Base-by-base conservation (phyloP, 2,797 vertebrate species). In the Hydrolagus colliei region DNA sequence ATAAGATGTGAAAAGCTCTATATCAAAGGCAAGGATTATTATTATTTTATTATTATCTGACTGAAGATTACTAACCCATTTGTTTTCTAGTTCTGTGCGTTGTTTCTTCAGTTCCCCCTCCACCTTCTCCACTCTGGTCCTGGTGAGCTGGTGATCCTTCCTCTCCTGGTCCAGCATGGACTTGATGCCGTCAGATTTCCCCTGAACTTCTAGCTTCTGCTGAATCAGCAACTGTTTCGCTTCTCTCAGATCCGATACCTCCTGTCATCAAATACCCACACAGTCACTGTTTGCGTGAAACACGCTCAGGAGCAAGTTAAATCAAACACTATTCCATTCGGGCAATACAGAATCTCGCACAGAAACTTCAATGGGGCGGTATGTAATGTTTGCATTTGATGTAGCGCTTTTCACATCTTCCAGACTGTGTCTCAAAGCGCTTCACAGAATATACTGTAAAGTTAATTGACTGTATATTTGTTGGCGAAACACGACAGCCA, bases 141-240 rank as follows among this genome's bases (percentile, higher is more conserved):
- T 95, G 71, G 96, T 91, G 88, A 91, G 88, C 91, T 96, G 95
- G 88, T 97, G 95, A 4, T 86, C 92, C 73, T 90, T 94, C 87
- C 95, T 95, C 89, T 98, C 96, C 89, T 96, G 92, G 88, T 97
- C 94, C 22, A 98, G 88, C 74, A 88, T 75, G 11, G 89, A 91
- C 89, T 93, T 93, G 0, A 87, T 88, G 4, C 89, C 91, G 89
- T 97, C 96, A 87, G 96, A 89, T 90, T 94, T 95, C 80, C 92
- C 91, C 90, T 98, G 98, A 85, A 96, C 90, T 89, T 98, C 97
- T 91, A 98, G 91, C 89, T 99, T 99, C 93, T 98, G 97, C 90
- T 98, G 96, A 92, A 98, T 98, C 91, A 99, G 91, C 86, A 98
- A 91, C 88, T 97, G 95, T 88, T 97, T 99, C 86, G 96, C 97